phyloP scores from a whole-genome alignment of 2,888 invertebrate genomes.

The Polyploca ridens region DNA sequence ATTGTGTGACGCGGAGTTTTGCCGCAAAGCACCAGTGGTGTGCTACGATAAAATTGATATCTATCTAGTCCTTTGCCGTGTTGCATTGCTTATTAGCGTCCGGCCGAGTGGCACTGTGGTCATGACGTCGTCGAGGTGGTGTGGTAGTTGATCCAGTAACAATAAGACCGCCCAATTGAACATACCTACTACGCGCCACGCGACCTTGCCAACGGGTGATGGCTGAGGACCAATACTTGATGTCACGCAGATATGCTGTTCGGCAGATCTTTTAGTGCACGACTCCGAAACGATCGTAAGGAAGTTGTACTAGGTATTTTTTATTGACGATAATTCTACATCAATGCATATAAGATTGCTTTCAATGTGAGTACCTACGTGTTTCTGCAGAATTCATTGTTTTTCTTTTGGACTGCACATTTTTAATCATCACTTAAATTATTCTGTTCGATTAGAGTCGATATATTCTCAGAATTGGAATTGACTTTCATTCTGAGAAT shows the following conservation, averaged over 20 bases:
- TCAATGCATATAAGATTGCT: slow-evolving; percentile 16
- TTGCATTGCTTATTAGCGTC: slow-evolving; percentile 41
- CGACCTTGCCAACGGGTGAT: slow-evolving; percentile 43
- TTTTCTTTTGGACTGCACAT: too few species aligned
- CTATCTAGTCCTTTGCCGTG: slow-evolving; percentile 41
- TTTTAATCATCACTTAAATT: too few species aligned
- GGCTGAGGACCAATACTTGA: slow-evolving; percentile 37
- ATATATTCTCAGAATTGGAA: too few species aligned
- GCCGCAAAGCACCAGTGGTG: slow-evolving; percentile 7
- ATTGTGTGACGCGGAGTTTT: slow-evolving; percentile 3
- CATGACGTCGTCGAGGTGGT: slow-evolving; percentile 44
- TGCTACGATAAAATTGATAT: slow-evolving; percentile 21
- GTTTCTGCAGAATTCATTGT: slow-evolving; percentile 8
- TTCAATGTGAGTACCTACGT: slow-evolving; percentile 22
- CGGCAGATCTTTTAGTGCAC: slow-evolving; percentile 78
- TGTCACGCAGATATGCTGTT: slow-evolving; percentile 61
- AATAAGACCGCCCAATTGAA: slow-evolving; percentile 63
- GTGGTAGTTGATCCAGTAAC: slow-evolving; percentile 56
- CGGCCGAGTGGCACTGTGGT: slow-evolving; percentile 30
- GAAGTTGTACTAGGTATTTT: slow-evolving; percentile 89
- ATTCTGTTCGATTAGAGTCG: too few species aligned
- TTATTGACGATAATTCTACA: slow-evolving; percentile 17
- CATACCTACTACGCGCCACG: slow-evolving; percentile 46
- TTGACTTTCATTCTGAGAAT: too few species aligned
- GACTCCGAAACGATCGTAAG: slow-evolving; percentile 87